These are phyloP conservation scores for Lagopus leucura DNA, from an alignment of 2,113 vertebrate genomes.

Conservation along the genomic window DNA sequence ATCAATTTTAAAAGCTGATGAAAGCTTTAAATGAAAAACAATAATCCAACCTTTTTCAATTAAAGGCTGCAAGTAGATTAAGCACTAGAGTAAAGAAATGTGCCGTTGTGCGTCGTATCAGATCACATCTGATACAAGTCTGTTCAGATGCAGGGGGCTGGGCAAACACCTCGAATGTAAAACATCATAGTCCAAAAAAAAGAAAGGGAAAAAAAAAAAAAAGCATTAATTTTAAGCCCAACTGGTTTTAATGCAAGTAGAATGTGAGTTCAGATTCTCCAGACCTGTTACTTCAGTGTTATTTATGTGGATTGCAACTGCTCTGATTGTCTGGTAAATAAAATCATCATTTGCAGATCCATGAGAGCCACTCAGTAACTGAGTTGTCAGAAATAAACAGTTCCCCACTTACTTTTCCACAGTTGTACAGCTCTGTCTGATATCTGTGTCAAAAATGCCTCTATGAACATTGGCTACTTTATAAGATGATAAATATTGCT, in stretches of 20 bases:
- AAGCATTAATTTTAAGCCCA: neutral
- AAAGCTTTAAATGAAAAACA: conserved; percentile 65
- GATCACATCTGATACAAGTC: neutral
- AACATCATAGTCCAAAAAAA: neutral
- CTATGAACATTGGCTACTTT: neutral
- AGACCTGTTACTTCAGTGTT: conserved; percentile 7
- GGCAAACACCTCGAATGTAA: neutral
- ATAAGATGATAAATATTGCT: neutral
- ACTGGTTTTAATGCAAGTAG: neutral
- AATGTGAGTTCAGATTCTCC: neutral
- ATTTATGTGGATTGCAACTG: neutral
- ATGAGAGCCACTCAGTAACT: neutral
- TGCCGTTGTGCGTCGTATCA: neutral
- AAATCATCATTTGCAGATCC: conserved; percentile 8
- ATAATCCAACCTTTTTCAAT: conserved; percentile 60
- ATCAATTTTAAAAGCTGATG: conserved; percentile 54
- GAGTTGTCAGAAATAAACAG: neutral
- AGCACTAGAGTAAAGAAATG: conserved; percentile 31
- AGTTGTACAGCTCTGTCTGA: neutral
- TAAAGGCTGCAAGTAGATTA: conserved; percentile 52
- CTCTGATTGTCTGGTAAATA: neutral
- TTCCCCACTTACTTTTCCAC: neutral
- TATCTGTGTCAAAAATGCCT: neutral
- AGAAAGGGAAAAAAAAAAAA: neutral
- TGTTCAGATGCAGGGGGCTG: neutral